phyloP scores from a whole-genome alignment of 2,797 vertebrate species.

The Mareca penelope region DNA sequence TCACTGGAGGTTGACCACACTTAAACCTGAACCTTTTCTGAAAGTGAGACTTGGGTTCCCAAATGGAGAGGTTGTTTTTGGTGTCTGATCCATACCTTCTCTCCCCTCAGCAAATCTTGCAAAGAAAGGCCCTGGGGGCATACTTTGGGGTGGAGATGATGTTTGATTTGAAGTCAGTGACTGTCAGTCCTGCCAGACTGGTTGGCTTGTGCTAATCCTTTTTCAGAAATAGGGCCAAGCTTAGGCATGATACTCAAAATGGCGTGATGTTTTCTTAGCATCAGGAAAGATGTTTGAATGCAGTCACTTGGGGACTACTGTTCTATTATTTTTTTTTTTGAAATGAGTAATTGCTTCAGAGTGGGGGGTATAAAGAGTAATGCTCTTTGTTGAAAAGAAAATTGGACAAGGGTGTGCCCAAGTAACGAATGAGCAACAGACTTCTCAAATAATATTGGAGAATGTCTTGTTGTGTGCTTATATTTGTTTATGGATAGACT shows the following conservation, averaged over 20 bases:
- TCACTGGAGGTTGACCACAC: not conserved
- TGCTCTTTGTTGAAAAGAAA: conserved; percentile 10
- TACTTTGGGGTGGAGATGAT: conserved; percentile 1
- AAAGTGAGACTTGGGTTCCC: not conserved
- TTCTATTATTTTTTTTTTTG: not conserved
- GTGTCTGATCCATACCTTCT: not conserved
- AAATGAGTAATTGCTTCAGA: not conserved
- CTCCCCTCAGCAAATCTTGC: not conserved
- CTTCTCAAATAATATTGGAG: not conserved
- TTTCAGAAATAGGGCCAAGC: not conserved
- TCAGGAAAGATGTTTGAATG: not conserved
- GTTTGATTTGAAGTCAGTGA: not conserved
- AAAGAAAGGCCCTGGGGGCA: not conserved
- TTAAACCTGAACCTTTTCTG: not conserved
- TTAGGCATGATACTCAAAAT: not conserved
- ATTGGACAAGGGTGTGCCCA: not conserved
- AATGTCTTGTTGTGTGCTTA: not conserved
- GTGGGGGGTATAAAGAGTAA: not conserved
- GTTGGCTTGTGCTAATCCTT: conserved; percentile 21
- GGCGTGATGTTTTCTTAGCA: not conserved
- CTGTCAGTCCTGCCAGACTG: conserved; percentile 37
- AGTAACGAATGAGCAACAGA: not conserved
- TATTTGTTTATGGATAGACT: not conserved
- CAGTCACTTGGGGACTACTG: not conserved
- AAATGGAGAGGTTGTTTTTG: rapidly evolving